A percentile compares a stretch with the other conserved stretches of the same genome.
phyloP scores from a whole-genome alignment of 1,140 invertebrate genomes.

The Drosophila parabipectinata region DNA sequence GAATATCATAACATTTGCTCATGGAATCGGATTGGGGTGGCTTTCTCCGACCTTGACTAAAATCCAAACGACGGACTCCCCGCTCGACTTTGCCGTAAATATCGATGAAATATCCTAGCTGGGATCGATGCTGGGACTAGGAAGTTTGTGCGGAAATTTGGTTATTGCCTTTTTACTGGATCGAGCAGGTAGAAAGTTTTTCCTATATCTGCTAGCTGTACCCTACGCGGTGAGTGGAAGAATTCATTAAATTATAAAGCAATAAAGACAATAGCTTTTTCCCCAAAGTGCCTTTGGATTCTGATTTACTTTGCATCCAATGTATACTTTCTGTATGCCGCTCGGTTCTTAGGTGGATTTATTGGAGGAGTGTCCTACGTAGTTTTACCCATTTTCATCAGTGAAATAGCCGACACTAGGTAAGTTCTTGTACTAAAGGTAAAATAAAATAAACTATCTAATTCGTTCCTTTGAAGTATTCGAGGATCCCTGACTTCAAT shows the following conservation, averaged over 20 bases:
- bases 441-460: background rate
- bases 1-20: slow-evolving; percentile 83
- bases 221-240: slow-evolving; percentile 19
- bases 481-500: slow-evolving; percentile 91
- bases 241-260: background rate
- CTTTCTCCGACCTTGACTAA: slow-evolving; percentile 75
- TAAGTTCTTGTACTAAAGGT: slow-evolving; percentile 19
- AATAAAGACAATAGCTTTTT: slow-evolving; percentile 59
- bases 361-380: slow-evolving; percentile 79
- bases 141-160: slow-evolving; percentile 67
- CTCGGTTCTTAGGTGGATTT: slow-evolving; percentile 82
- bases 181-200: slow-evolving; percentile 83
- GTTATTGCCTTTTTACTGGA: slow-evolving; percentile 74
- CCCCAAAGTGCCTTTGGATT: slow-evolving; percentile 63
- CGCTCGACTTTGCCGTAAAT: slow-evolving; percentile 59
- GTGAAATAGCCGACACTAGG: slow-evolving; percentile 80
- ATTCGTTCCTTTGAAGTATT: slow-evolving; percentile 84
- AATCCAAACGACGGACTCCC: slow-evolving; percentile 52
- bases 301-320: slow-evolving; percentile 74
- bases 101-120: slow-evolving; percentile 75
- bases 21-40: slow-evolving; percentile 84
- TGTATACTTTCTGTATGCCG: slow-evolving; percentile 74
- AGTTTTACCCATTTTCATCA: slow-evolving; percentile 83
- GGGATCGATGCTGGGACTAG: slow-evolving; percentile 71
- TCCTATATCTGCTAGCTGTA: background rate